Conservation (phyloP, 2,888 invertebrate species). For the Lasioglossum calceatum region DNA sequence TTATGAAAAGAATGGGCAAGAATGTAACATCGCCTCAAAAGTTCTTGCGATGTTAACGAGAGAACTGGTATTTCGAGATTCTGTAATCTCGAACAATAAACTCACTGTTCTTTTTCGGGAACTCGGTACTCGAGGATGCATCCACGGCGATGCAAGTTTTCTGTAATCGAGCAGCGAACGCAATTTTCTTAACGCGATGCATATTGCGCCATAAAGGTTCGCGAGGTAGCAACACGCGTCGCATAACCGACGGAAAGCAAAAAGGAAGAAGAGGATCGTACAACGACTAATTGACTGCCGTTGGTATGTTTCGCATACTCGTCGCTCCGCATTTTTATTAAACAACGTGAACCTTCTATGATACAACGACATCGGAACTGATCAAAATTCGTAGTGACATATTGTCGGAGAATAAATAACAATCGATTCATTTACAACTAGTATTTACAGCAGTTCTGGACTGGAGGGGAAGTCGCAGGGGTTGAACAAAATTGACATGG, state of each 20-base stretch:
- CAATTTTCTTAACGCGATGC: constrained; percentile 27
- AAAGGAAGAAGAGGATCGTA: neutral
- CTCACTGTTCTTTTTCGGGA: neutral
- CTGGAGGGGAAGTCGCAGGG: neutral
- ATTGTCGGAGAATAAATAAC: constrained; percentile 41
- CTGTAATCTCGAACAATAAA: neutral
- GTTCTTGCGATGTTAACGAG: neutral
- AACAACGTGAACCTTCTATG: neutral
- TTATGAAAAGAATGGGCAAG: too few species aligned
- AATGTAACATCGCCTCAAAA: neutral
- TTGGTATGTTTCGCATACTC: neutral
- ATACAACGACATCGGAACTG: neutral
- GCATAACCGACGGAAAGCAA: neutral
- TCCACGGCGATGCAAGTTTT: neutral
- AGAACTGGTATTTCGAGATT: neutral
- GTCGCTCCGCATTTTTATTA: constrained; percentile 21
- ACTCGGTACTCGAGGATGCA: neutral
- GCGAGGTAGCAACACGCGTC: neutral
- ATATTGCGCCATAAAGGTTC: neutral
- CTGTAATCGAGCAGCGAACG: neutral
- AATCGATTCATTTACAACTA: constrained; percentile 7
- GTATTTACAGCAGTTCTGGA: constrained; percentile 30
- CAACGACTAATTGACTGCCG: neutral
- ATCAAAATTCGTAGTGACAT: constrained; percentile 13
- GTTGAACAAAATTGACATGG: neutral